Percentiles rank a stretch among this genome's conserved stretches.
These are phyloP conservation scores for Aradophagus sp. DNA, from an alignment of 1,140 invertebrate genomes.

Conservation along the genomic window DNA sequence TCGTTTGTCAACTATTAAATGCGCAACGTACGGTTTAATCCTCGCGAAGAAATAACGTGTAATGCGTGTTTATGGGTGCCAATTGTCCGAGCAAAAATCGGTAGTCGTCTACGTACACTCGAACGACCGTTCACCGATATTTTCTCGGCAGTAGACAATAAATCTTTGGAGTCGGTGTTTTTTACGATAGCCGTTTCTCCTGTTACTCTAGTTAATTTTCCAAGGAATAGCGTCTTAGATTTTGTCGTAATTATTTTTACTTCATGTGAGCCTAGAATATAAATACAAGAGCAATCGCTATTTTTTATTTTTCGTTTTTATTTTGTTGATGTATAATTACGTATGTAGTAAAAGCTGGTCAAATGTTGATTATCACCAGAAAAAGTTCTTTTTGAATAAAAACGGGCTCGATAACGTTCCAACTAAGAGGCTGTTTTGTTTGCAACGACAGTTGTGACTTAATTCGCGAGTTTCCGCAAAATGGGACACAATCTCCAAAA, in stretches of 20 bases:
- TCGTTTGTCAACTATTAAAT: conserved; percentile 52
- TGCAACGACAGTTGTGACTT: conserved; percentile 6
- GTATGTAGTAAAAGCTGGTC: too few relatives aligned
- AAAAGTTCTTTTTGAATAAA: conserved; percentile 2
- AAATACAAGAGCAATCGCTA: too few relatives aligned
- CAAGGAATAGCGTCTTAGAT: too few relatives aligned
- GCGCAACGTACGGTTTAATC: conserved; percentile 44
- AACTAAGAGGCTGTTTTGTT: too few relatives aligned
- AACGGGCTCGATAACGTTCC: not conserved
- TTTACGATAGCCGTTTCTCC: too few relatives aligned
- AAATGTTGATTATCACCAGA: too few relatives aligned
- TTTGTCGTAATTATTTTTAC: too few relatives aligned
- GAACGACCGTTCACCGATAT: not conserved
- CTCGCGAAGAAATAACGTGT: conserved; percentile 26
- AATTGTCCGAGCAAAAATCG: conserved; percentile 42
- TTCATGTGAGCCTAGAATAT: too few relatives aligned
- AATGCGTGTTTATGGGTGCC: conserved; percentile 36
- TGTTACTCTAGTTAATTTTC: too few relatives aligned
- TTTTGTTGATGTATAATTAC: not conserved
- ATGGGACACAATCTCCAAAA: conserved; percentile 12
- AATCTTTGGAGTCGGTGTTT: too few relatives aligned
- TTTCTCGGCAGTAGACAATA: too few relatives aligned
- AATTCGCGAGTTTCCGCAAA: conserved; percentile 29
- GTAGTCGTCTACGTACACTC: conserved; percentile 13
- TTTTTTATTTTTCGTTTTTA: too few relatives aligned